Percentiles rank a stretch among this genome's conserved stretches.
phyloP scores from a whole-genome alignment of 2,113 vertebrate genomes.

The Bos taurus region ARS-UCD2.0 NC_037332.1:103504501-103505000 shows the following conservation, averaged over 20 bases:
- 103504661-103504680: background rate
- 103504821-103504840: background rate
- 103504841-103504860: background rate
- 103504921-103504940: background rate
- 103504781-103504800: background rate
- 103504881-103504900: background rate
- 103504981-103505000: background rate
- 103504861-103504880: fast-evolving
- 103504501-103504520: background rate
- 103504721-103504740: background rate
- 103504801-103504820: background rate
- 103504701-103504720: background rate
- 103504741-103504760: background rate
- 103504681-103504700: background rate
- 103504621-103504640: slow-evolving; percentile 62
- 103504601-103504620: slow-evolving; percentile 68
- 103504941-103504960: background rate
- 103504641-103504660: background rate
- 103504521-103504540: background rate
- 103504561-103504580: slow-evolving; percentile 64
- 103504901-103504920: background rate
- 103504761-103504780: background rate
- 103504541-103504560: slow-evolving; percentile 57
- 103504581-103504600: slow-evolving; percentile 68
- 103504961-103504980: background rate